Evolutionary conservation across 2,113 vertebrate species (phyloP).

Genomic region (Labrus mixtus): DNA sequence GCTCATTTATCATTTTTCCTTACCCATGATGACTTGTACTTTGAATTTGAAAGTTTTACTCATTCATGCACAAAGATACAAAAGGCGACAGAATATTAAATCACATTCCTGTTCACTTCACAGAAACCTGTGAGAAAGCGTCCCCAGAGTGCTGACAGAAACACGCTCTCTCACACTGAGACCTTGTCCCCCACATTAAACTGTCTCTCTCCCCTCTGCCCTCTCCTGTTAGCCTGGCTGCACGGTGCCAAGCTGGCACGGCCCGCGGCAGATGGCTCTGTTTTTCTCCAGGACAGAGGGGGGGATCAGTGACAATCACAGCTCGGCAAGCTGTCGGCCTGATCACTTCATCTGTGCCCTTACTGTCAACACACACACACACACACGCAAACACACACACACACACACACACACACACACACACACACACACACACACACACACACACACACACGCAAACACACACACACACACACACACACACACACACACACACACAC

Average conservation of each 20-base stretch:
- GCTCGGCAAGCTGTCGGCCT: constrained; percentile 78
- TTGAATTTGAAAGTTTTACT: no score
- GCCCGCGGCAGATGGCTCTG: constrained; percentile 80
- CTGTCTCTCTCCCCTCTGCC: constrained; percentile 60
- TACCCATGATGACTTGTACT: no score
- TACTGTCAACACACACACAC: constrained; percentile 42
- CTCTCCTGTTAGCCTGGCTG: constrained; percentile 60
- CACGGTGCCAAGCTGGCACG: constrained; percentile 71
- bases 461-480: constrained; percentile 38
- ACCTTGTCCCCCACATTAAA: constrained; percentile 49
- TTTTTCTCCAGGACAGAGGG: constrained; percentile 70
- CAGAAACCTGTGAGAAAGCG: not conserved
- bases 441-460: constrained; percentile 20
- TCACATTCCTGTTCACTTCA: no score
- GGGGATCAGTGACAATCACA: constrained; percentile 78
- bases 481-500: constrained; percentile 18
- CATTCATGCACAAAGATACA: constrained; percentile 2
- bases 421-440: constrained; percentile 26
- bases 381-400: constrained; percentile 30
- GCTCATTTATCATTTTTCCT: no score
- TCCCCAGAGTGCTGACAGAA: constrained; percentile 22
- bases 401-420: constrained; percentile 27
- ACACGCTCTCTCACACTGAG: constrained; percentile 35
- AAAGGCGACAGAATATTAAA: not conserved
- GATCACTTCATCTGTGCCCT: constrained; percentile 80